Evolutionary conservation across 1,140 invertebrate genomes (phyloP), one percentile per base, ranked within the genome.

Genomic region (Scylla paramamosain): DNA sequence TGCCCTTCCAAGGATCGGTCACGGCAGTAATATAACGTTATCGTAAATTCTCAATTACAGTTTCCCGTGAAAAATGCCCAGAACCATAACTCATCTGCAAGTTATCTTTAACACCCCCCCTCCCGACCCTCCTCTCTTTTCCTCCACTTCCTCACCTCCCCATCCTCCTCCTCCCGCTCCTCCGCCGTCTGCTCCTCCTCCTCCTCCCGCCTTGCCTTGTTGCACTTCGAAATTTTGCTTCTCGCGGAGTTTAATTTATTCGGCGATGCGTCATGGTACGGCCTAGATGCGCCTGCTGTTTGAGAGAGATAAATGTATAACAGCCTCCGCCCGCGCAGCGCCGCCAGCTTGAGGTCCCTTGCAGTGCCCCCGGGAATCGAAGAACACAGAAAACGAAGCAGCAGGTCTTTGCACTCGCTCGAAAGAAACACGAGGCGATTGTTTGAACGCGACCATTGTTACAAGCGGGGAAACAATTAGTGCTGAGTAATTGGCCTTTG

Each of bases 31-130:
- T 77, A 77, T 25, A 77, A 77, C 20, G 67, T 77, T 77, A 77
- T 77, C 67, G 67, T 77, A 77, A 77, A 77, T 77, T 77, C 67
- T 77, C 67, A 77, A 77, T 77, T 77, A 77, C 67, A 77, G 67
- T n/a, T 77, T 77, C 67, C 67, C 16, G 25, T 77, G 67, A 77
- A 77, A 77, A 77, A 77, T 77, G 67, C 67, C 67, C 67, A n/a
- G 20, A 77, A 12, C 20, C 67, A 77, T 77, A 77, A 77, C 10
- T 77, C 67, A 77, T 77, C 67, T 77, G 67, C 67, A 77, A 77
- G 67, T 77, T 77, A 77, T 77, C 67, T 77, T 77, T 77, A 77
- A 77, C 6, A 25, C 20, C 67, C 25, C 67, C 67, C 8, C 6
- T n/a, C 67, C 20, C 1, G 0, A 12, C 20, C 67, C 67, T 77